Base-by-base conservation (phyloP, 2,888 invertebrate genomes). In the Esperia sulphurella region DNA sequence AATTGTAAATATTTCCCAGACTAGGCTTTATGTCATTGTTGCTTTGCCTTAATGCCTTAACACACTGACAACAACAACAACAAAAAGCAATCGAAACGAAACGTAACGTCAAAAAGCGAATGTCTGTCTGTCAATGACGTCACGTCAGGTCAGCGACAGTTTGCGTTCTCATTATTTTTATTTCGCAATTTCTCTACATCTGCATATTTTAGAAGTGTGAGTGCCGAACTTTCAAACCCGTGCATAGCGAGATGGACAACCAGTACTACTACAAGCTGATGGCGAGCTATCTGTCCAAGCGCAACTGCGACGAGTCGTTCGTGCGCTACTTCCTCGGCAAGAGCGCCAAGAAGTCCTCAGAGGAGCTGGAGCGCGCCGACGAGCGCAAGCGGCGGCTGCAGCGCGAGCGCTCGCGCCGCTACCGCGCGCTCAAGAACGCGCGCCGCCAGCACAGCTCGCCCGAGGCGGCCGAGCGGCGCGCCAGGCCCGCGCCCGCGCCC, bases 241-340 rank as follows among this genome's bases (percentile, higher is more conserved):
- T 8, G 10, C 44, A 29, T 14, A 7, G 28, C 46, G 58, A 52
- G 44, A 89, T 89, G 88, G 88, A 88, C 61, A 88, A 85, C 63
- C 88, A 89, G 61, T 88, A 89, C 60, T 89, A 89, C 57, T 88
- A 88, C 59, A 88, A 89, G 59, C 58, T 88, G 46, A 89, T 89
- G 89, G 88, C 88, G 14, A 89, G 81, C 59, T 89, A 89, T 61
- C 63, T 89, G 41, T 88, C 89, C 14, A 89, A 89, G 74, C 73
- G 86, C 43, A 88, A 88, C 69, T 89, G 88, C 63, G 88, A 88
- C 70, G 88, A 89, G 68, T 89, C 88, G 46, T 88, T 88, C 62
- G 87, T 89, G 84, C 78, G 88, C 57, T 89, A 89, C 66, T 88
- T 89, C 62, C 88, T 89, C 54, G 88, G 88, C 37, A 88, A 88